phyloP scores from a whole-genome alignment of 2,888 invertebrate species.

The Plusia festucae region DNA sequence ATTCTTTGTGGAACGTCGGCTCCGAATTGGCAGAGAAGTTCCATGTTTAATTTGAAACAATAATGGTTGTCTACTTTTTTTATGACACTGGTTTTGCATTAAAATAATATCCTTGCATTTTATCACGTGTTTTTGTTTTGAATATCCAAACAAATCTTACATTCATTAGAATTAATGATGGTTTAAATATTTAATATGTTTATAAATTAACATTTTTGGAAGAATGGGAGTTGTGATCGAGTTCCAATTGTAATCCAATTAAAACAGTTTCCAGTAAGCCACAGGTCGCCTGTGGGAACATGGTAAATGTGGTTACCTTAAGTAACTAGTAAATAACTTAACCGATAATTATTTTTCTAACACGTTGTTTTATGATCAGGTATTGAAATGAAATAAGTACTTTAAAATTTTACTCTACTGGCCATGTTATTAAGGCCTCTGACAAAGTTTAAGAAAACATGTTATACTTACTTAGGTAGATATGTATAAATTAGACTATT shows the following conservation, averaged over 20 bases:
- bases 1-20: constrained; percentile 24
- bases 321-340: not conserved
- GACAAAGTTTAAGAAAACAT: no score
- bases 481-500: no score
- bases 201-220: no score
- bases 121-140: not conserved
- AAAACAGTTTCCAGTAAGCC: not conserved
- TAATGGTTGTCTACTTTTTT: constrained; percentile 24
- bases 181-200: no score
- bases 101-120: not conserved
- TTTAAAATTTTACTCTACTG: no score
- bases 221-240: not conserved
- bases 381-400: not conserved
- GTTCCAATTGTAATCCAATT: not conserved
- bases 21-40: constrained; percentile 47
- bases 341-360: not conserved
- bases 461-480: no score
- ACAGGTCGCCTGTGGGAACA: constrained; percentile 1
- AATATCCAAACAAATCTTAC: no score
- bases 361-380: no score
- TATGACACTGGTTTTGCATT: not conserved
- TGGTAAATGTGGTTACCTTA: not conserved
- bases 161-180: no score
- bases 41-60: constrained; percentile 50
- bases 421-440: no score